Evolutionary conservation across 2,888 invertebrate species (phyloP).

Genomic region (Pterostichus niger): DNA sequence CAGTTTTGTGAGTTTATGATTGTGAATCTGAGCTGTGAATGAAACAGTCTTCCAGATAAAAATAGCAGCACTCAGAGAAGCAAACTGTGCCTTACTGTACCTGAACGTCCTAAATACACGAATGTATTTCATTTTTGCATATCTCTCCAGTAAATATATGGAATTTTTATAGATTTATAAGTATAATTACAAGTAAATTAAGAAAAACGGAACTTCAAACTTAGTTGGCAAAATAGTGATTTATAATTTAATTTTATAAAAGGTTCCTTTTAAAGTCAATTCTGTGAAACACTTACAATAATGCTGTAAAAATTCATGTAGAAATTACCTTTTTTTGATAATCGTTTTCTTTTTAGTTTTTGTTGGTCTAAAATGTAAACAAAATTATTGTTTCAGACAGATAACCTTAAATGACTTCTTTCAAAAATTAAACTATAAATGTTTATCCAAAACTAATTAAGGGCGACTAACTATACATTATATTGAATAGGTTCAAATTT

Average conservation of each 20-base stretch:
- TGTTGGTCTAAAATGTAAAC: slow-evolving; percentile 20
- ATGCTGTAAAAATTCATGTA: background rate
- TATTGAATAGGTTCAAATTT: no score
- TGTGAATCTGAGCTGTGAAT: background rate
- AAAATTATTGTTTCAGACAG: background rate
- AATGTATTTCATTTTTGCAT: slow-evolving; percentile 16
- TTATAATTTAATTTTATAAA: slow-evolving; percentile 44
- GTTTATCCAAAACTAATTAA: no score
- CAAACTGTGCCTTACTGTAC: slow-evolving; percentile 61
- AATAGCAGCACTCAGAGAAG: slow-evolving; percentile 45
- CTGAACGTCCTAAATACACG: slow-evolving; percentile 48
- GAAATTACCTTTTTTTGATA: slow-evolving; percentile 36
- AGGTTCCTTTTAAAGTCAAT: slow-evolving; percentile 25
- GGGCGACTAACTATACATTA: no score
- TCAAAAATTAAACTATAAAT: no score
- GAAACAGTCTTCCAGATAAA: background rate
- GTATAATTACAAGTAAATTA: background rate
- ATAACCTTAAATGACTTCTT: no score
- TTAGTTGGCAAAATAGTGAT: background rate
- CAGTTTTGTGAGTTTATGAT: slow-evolving; percentile 26
- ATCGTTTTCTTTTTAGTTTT: slow-evolving; percentile 10
- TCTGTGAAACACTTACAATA: background rate
- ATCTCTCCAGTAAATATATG: slow-evolving; percentile 16
- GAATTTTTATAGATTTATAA: slow-evolving; percentile 22
- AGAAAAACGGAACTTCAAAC: slow-evolving; percentile 5